Conservation (phyloP, 2,113 vertebrate species). For the Alosa alosa region DNA sequence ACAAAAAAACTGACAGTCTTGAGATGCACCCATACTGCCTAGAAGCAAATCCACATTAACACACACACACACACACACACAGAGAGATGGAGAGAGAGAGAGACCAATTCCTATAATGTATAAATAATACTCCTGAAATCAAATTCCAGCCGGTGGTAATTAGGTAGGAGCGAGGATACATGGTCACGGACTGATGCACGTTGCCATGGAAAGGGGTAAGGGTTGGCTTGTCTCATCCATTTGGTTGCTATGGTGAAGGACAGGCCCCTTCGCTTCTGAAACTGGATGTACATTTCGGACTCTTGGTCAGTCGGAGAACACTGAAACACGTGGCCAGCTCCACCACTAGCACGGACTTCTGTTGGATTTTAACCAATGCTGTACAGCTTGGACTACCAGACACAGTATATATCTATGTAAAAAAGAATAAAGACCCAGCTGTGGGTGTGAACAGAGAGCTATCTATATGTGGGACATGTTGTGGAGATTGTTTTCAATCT, state of each 20-base stretch:
- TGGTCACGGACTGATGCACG: slow-evolving; percentile 49
- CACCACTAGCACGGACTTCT: slow-evolving; percentile 28
- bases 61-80: neutral
- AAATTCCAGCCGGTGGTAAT: slow-evolving; percentile 40
- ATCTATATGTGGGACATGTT: slow-evolving; percentile 72
- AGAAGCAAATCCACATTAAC: neutral
- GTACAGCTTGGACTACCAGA: slow-evolving; percentile 32
- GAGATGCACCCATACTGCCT: neutral
- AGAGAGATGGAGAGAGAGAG: neutral
- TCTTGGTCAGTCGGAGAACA: slow-evolving; percentile 33
- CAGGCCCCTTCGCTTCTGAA: slow-evolving; percentile 33
- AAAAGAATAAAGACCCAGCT: slow-evolving; percentile 48
- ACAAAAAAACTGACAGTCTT: neutral
- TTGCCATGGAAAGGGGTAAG: slow-evolving; percentile 51
- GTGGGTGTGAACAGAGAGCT: slow-evolving; percentile 72
- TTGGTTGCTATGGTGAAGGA: slow-evolving; percentile 49
- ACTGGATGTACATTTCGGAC: slow-evolving; percentile 40
- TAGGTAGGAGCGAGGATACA: slow-evolving; percentile 28
- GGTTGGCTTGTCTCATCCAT: slow-evolving; percentile 50
- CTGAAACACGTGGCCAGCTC: slow-evolving; percentile 33
- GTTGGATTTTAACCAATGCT: slow-evolving; percentile 29
- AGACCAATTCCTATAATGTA: slow-evolving; percentile 39
- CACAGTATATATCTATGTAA: slow-evolving; percentile 44
- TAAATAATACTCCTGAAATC: slow-evolving; percentile 65
- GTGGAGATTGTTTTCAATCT: slow-evolving; percentile 67